A percentile compares a stretch with the other conserved stretches of the same genome.
Evolutionary conservation across 1,140 invertebrate genomes (phyloP).

Genomic region (Trachymyrmex cornetzi): DNA sequence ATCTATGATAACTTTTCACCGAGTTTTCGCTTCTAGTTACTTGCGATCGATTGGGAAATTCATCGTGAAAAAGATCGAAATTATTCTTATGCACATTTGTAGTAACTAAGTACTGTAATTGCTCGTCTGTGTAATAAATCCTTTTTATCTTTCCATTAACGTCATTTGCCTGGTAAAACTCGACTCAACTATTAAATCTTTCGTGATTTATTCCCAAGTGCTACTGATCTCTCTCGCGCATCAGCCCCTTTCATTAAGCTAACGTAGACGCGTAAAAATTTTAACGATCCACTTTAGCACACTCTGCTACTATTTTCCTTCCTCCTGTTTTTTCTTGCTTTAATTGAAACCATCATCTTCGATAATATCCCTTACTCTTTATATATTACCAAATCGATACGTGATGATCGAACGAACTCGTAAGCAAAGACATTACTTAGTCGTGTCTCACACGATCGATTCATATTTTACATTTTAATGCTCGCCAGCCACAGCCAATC

Average conservation of each 20-base stretch:
- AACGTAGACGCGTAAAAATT: constrained; percentile 32
- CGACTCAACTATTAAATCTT: constrained; percentile 35
- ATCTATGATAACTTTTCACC: constrained; percentile 20
- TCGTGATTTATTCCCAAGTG: constrained; percentile 46
- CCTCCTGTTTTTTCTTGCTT: too few species aligned
- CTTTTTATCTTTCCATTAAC: constrained; percentile 52
- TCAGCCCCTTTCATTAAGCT: constrained; percentile 29
- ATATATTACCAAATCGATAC: neutral
- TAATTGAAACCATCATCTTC: constrained; percentile 29
- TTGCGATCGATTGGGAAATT: constrained; percentile 25
- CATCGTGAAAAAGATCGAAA: neutral
- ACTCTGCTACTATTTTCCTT: neutral
- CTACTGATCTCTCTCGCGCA: neutral
- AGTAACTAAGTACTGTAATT: constrained; percentile 36
- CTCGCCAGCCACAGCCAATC: neutral
- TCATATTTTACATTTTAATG: constrained; percentile 48
- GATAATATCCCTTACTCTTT: constrained; percentile 11
- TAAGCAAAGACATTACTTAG: constrained; percentile 15
- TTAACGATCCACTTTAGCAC: constrained; percentile 23
- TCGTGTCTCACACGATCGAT: constrained; percentile 9
- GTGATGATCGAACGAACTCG: neutral
- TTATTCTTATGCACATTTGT: constrained; percentile 36
- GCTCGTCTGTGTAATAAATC: constrained; percentile 41
- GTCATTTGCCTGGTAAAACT: constrained; percentile 35
- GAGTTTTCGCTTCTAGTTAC: constrained; percentile 18